phyloP scores from a whole-genome alignment of 1,140 invertebrate species.

The Aphelinus certus region DNA sequence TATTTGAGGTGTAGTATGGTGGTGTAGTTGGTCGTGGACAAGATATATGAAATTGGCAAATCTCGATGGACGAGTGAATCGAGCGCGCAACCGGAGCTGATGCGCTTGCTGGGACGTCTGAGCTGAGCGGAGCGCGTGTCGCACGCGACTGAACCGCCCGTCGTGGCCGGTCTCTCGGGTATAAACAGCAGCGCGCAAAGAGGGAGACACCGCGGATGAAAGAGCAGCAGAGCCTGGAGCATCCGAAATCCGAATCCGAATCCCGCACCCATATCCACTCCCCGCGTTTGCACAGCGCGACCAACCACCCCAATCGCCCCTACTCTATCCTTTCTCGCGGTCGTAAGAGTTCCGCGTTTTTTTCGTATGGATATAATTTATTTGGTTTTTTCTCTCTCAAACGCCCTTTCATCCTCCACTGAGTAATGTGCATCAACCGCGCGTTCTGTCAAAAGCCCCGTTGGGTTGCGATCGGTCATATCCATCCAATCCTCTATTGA shows the following conservation, averaged over 20 bases:
- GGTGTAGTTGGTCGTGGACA: too few relatives aligned
- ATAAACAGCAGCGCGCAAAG: conserved; percentile 3
- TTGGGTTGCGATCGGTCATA: not conserved
- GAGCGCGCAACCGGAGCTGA: not conserved
- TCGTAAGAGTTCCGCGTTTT: too few relatives aligned
- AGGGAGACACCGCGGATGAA: not conserved
- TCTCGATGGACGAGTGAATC: too few relatives aligned
- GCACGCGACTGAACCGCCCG: conserved; percentile 52
- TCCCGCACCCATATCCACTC: not conserved
- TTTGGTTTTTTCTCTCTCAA: too few relatives aligned
- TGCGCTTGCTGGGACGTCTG: not conserved
- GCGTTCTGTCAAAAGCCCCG: not conserved
- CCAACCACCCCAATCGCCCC: too few relatives aligned
- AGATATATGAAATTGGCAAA: too few relatives aligned
- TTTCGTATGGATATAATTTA: too few relatives aligned
- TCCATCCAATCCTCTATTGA: not conserved
- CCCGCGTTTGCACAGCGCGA: conserved; percentile 9
- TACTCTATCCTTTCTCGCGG: too few relatives aligned
- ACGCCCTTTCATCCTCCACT: too few relatives aligned
- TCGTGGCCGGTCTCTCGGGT: not conserved
- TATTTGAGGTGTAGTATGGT: too few relatives aligned
- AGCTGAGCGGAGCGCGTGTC: conserved; percentile 45
- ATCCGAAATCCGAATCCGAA: too few relatives aligned
- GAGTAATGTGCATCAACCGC: not conserved
- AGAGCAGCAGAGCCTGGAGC: not conserved